Percentiles rank a stretch among this genome's conserved stretches.
phyloP scores from a whole-genome alignment of 2,888 invertebrate species.

The Drosophila barbarae region DNA sequence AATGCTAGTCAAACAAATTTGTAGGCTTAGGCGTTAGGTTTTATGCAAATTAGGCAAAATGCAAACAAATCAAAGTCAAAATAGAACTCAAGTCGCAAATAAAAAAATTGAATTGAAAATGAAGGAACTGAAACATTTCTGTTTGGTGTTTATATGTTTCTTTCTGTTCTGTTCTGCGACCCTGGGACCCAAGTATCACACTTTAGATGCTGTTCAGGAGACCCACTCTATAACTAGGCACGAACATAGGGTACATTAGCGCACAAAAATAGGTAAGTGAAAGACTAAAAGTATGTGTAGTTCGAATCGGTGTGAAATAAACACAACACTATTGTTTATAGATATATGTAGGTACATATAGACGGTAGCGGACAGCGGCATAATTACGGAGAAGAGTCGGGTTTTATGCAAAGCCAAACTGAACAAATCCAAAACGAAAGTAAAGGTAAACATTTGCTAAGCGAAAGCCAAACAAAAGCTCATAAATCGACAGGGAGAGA shows the following conservation, averaged over 20 bases:
- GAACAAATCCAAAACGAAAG: slow-evolving; percentile 32
- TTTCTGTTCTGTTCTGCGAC: slow-evolving; percentile 17
- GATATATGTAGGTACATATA: slow-evolving; percentile 7
- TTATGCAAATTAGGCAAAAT: slow-evolving; percentile 68
- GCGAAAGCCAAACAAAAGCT: slow-evolving; percentile 72
- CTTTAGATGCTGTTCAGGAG: slow-evolving; percentile 3
- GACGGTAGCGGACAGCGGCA: slow-evolving; percentile 24
- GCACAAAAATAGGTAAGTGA: slow-evolving; percentile 24
- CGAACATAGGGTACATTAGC: slow-evolving; percentile 30
- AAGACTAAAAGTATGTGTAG: slow-evolving; percentile 2
- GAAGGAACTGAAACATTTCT: slow-evolving; percentile 1
- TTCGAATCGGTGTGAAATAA: slow-evolving; percentile 26
- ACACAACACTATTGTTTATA: slow-evolving; percentile 33
- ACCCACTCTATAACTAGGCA: slow-evolving; percentile 23
- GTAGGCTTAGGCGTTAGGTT: slow-evolving; percentile 64
- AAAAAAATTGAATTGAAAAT: not conserved
- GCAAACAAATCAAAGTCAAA: slow-evolving; percentile 47
- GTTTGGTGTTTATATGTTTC: slow-evolving; percentile 21
- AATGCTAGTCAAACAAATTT: slow-evolving; percentile 67
- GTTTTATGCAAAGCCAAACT: slow-evolving; percentile 58
- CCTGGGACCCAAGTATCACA: slow-evolving; percentile 14
- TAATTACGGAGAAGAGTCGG: slow-evolving; percentile 62
- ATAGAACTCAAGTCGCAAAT: slow-evolving; percentile 11
- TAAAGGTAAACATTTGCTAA: slow-evolving; percentile 69
- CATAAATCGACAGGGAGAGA: slow-evolving; percentile 59